phyloP scores from a whole-genome alignment of 2,113 vertebrate genomes.

The Solea senegalensis region DNA sequence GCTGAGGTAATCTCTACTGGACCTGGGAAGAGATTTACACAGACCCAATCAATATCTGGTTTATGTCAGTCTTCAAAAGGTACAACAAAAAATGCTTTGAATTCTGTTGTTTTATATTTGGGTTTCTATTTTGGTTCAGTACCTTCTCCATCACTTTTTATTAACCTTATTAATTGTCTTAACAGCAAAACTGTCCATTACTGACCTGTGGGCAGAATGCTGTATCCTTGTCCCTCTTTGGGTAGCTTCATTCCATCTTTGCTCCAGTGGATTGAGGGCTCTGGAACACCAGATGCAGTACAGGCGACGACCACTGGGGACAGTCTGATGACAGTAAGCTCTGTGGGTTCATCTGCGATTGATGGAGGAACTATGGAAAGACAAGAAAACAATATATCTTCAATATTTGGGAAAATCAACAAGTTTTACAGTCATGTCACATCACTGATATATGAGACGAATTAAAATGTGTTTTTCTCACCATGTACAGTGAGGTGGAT shows the following conservation, averaged over 20 bases:
- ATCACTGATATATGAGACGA: no score
- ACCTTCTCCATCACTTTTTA: no score
- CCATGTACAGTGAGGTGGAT: slow-evolving; percentile 89
- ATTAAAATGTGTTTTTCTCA: slow-evolving; percentile 57
- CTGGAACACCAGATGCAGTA: slow-evolving; percentile 88
- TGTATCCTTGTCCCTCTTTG: slow-evolving; percentile 85
- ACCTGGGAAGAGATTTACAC: slow-evolving; percentile 75
- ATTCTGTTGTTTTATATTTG: no score
- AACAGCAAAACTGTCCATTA: neutral
- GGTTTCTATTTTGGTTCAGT: no score
- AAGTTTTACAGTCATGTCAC: neutral
- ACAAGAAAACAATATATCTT: neutral
- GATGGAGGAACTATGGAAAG: slow-evolving; percentile 89
- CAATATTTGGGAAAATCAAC: neutral
- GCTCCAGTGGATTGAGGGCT: slow-evolving; percentile 89
- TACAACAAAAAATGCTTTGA: neutral
- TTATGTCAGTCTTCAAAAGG: neutral
- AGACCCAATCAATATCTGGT: neutral
- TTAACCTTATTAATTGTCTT: no score
- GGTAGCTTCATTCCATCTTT: slow-evolving; percentile 88
- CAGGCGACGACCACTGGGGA: slow-evolving; percentile 89
- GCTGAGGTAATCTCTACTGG: slow-evolving; percentile 87
- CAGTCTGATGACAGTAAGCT: slow-evolving; percentile 87
- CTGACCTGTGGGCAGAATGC: slow-evolving; percentile 88
- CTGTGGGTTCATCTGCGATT: slow-evolving; percentile 92